Evolutionary conservation across 2,113 vertebrate genomes (phyloP), one percentile per base, ranked within the genome.

Genomic region (Salvelinus namaycush): DNA sequence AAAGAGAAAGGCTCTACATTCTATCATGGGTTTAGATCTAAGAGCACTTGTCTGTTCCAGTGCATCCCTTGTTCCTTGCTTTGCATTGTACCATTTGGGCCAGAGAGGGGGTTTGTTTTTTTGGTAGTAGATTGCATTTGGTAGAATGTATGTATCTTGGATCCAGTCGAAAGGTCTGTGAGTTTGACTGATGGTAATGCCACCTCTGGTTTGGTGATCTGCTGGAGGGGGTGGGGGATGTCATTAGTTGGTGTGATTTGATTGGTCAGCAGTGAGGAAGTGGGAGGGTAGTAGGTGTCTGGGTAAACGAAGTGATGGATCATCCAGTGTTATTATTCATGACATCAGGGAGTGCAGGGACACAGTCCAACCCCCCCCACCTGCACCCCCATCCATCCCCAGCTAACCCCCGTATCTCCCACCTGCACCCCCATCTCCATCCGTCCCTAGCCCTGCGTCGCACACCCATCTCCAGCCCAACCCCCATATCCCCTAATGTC

Each of bases 221-320:
- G 72, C 34, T 48, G 57, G 54, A 44, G 39, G 59, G 48, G 54
- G 68, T 65, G 34, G 77, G 68, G 12, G 57, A 44, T 44, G 39
- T 44, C 39, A 44, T 44, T 44, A 44, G 39, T 11, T 44, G 39
- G 39, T 11, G 39, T 9, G 39, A 44, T 44, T 44, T 11, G 9
- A 44, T 44, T 44, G 39, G 39, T 44, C 39, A 44, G 39, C 39
- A 44, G 44, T 54, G 70, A 80, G 65, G 70, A 70, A 73, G 81
- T 57, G 75, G 77, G 59, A 78, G 81, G 65, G 76, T 70, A 77
- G 49, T 76, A 82, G 48, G 34, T 73, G 77, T 64, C 75, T 79
- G 80, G 85, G 87, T 86, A 89, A 91, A 89, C 85, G 74, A 86
- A 80, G 76, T 86, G 88, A 84, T 79, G 76, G 75, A 86, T 92